A percentile compares a stretch with the other conserved stretches of the same genome.
These are phyloP conservation scores for Drosophila pachea DNA, from an alignment of 1,140 invertebrate genomes.

Conservation along the genomic window DNA sequence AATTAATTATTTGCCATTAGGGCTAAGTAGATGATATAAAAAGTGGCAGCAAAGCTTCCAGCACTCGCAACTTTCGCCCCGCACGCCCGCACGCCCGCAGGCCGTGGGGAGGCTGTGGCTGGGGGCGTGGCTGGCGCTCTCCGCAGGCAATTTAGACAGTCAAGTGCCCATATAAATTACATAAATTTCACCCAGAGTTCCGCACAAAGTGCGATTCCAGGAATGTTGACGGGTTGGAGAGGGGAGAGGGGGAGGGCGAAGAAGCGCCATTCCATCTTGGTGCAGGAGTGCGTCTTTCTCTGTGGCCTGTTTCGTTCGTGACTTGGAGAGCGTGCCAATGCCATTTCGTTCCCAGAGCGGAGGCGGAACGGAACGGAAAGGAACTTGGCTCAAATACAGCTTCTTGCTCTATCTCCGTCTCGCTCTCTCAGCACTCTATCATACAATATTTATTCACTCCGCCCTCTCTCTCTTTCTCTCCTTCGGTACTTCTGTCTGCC, in stretches of 20 bases:
- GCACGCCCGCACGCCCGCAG: no score
- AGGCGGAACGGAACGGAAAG: background rate
- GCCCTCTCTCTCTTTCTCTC: no score
- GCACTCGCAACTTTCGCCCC: slow-evolving; percentile 1
- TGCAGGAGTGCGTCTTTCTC: background rate
- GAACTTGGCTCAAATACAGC: no score
- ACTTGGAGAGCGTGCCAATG: background rate
- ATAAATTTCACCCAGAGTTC: slow-evolving; percentile 76
- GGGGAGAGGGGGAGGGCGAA: background rate
- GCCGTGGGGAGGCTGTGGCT: background rate
- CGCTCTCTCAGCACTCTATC: no score
- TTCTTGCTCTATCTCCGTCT: no score
- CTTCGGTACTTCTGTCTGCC: no score
- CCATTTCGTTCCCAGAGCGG: slow-evolving; percentile 1
- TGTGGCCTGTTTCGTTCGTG: background rate
- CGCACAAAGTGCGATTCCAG: slow-evolving; percentile 35
- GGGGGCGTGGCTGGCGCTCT: slow-evolving; percentile 18
- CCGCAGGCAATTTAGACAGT: slow-evolving; percentile 79
- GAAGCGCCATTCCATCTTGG: background rate
- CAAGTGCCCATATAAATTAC: slow-evolving; percentile 79
- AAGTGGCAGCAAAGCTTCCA: slow-evolving; percentile 56
- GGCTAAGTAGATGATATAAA: slow-evolving; percentile 78
- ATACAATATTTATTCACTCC: no score
- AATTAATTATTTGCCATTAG: slow-evolving; percentile 79
- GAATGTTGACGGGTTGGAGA: background rate